Evolutionary conservation across 1,140 invertebrate genomes (phyloP), one percentile per base, ranked within the genome.

Genomic region (Drosophila bipectinata): DNA sequence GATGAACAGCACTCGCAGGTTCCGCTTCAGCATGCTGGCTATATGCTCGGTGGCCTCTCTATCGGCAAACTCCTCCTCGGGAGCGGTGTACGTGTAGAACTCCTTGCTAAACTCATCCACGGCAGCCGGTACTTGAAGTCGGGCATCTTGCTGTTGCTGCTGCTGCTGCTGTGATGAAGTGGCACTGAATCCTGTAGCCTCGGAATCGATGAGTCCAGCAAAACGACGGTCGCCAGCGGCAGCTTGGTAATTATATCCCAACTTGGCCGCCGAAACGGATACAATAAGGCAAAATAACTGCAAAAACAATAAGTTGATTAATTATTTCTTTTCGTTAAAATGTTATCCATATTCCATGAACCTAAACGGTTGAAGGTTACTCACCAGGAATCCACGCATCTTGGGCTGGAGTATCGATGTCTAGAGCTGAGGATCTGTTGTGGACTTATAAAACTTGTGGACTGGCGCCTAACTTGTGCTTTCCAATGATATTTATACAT

Each of bases 301-400:
- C 2, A 61, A 73, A 62, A 60, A 24, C 10, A 48, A 34, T 7
- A 37, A 15, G 2, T 21, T 45, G 1, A 21, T 18, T 45, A 9
- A 7, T 9, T 6, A 41, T 41, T 14, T 14, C 4, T 14, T 14
- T 41, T 41, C n/a, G 9, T 1, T 21, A 21, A 21, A 21, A 21
- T 21, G 21, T 21, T 21, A 21, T 21, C 21, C 21, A 21, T 21
- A 21, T 21, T 21, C 21, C 21, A 21, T 21, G 21, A n/a, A n/a
- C n/a, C n/a, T n/a, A n/a, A n/a, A n/a, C n/a, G n/a, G n/a, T n/a
- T n/a, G n/a, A n/a, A n/a, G n/a, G n/a, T n/a, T 45, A 60, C 75
- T 87, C 55, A 89, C 84, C 68, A 90, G 24, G 61, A 85, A 72
- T 73, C 69, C 80, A 73, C 85, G 85, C 84, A 89, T 89, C 69